A percentile compares a stretch with the other conserved stretches of the same genome.
Conservation (phyloP, 2,888 invertebrate species). For the Acheta domesticus region DNA sequence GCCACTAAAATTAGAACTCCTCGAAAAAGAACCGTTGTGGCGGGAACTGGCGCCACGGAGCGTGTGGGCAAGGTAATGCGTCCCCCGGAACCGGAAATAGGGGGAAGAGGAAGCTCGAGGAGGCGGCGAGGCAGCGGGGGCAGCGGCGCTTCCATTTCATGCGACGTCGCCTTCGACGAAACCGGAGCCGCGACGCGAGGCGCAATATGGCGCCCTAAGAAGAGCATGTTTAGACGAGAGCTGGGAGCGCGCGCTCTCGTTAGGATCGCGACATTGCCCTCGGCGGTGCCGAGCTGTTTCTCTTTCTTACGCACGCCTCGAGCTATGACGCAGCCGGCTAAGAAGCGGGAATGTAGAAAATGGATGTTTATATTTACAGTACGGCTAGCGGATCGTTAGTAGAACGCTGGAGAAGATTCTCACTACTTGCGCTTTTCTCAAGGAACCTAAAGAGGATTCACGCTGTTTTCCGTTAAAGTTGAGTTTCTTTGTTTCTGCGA, state of each 20-base stretch:
- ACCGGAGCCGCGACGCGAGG: slow-evolving; percentile 2
- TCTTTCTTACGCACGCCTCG: too few species aligned
- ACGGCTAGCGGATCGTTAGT: too few species aligned
- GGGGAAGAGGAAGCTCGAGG: neutral
- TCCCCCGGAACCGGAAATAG: neutral
- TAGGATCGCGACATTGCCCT: neutral
- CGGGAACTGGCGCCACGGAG: neutral
- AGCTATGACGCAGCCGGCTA: too few species aligned
- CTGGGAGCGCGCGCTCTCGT: neutral
- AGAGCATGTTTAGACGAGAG: slow-evolving; percentile 7
- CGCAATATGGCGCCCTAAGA: slow-evolving; percentile 18
- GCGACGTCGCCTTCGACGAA: slow-evolving; percentile 18
- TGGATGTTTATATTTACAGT: too few species aligned
- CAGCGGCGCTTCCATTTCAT: slow-evolving; percentile 7
- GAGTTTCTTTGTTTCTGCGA: too few species aligned
- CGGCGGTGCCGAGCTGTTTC: neutral
- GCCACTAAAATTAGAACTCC: too few species aligned
- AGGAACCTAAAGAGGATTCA: too few species aligned
- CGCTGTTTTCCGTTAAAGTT: too few species aligned
- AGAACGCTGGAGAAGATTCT: too few species aligned
- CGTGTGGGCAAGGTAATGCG: neutral
- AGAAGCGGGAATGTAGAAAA: too few species aligned
- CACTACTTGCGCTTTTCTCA: too few species aligned
- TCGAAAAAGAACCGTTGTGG: too few species aligned
- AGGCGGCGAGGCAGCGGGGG: neutral